A percentile compares a stretch with the other conserved stretches of the same genome.
Conservation (phyloP, 2,888 invertebrate genomes). For the Microchrysa polita region DNA sequence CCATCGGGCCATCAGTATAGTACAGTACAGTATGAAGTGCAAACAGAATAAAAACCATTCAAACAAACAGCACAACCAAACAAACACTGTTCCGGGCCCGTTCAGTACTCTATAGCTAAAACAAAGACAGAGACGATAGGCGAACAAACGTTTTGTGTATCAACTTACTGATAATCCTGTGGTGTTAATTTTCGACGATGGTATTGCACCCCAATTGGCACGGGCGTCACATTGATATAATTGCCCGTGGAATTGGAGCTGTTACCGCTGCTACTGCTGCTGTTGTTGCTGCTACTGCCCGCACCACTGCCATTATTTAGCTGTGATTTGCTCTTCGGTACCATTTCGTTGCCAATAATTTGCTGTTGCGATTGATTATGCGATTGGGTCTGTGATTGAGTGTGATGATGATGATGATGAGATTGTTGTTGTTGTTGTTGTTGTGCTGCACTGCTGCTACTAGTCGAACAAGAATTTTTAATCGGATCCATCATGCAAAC, state of each 20-base stretch:
- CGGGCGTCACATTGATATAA: constrained; percentile 63
- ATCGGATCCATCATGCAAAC: constrained; percentile 42
- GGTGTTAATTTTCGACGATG: constrained; percentile 62
- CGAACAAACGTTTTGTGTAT: constrained; percentile 22
- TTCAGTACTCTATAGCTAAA: neutral
- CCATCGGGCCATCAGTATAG: too few species aligned
- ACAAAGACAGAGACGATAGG: neutral
- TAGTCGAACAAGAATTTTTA: constrained; percentile 47
- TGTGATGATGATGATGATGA: constrained; percentile 6
- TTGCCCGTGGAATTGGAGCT: constrained; percentile 55
- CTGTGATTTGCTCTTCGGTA: constrained; percentile 54
- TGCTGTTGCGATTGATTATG: constrained; percentile 48
- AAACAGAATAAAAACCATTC: too few species aligned
- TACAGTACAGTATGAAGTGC: too few species aligned
- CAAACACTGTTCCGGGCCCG: too few species aligned
- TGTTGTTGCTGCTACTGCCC: too few species aligned
- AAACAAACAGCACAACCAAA: too few species aligned
- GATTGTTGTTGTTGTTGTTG: constrained; percentile 47
- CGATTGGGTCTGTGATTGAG: constrained; percentile 27
- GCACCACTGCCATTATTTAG: constrained; percentile 49
- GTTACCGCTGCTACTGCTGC: constrained; percentile 31
- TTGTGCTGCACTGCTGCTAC: constrained; percentile 50
- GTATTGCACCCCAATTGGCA: constrained; percentile 62
- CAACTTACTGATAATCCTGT: constrained; percentile 63
- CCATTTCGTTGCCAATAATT: constrained; percentile 46